Percentiles rank a stretch among this genome's conserved stretches.
These are phyloP conservation scores for Pristionchus japonicus DNA, from an alignment of 2,888 invertebrate genomes.

Conservation along the genomic window DNA sequence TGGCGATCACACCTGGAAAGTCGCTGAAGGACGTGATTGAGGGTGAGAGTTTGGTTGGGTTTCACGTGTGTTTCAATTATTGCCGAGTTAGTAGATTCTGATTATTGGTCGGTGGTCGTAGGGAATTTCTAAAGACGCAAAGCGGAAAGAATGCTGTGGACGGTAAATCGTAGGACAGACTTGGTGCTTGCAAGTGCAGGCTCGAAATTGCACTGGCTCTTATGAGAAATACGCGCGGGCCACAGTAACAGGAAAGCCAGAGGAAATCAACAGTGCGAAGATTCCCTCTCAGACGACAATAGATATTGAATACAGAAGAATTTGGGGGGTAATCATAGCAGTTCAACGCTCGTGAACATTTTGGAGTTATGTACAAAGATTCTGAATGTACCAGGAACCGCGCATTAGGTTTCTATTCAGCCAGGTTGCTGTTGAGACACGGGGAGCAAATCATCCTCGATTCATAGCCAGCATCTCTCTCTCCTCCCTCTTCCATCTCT, in stretches of 20 bases:
- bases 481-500: not conserved
- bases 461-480: not conserved
- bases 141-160: not conserved
- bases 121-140: not conserved
- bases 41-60: not conserved
- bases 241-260: not conserved
- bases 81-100: not conserved
- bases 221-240: not conserved
- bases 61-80: not conserved
- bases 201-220: not conserved
- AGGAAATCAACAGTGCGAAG: not conserved
- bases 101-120: not conserved
- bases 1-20: constrained; percentile 8
- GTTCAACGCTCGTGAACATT: not conserved
- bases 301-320: not conserved
- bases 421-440: not conserved
- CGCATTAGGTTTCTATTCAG: not conserved
- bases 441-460: not conserved
- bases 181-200: not conserved
- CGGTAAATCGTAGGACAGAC: not conserved
- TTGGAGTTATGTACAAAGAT: not conserved
- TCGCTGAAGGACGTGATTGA: constrained; percentile 37
- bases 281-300: not conserved
- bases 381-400: not conserved
- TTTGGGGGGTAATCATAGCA: not conserved